Base-by-base conservation (phyloP, 2,113 vertebrate species). In the Laticauda laticaudata region DNA sequence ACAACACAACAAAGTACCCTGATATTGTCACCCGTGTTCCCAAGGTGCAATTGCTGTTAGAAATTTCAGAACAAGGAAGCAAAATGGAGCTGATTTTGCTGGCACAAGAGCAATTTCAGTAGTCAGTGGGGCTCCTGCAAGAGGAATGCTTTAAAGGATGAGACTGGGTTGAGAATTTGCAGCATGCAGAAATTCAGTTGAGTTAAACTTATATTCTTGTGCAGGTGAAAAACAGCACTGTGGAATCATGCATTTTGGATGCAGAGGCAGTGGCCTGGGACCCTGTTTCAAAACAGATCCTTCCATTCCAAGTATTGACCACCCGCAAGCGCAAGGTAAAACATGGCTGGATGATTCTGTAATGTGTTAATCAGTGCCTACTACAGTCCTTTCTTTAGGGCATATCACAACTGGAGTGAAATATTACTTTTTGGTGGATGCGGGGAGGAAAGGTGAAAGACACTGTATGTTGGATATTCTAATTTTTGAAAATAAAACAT, bases 301-400 rank as follows among this genome's bases (percentile, higher is more conserved):
- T 98, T 93, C 98, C 98, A 0, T 99, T 99, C 96, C 98, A 99
- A 96, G 98, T 99, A 56, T 98, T 99, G 75, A 99, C 98, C 94
- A 99, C 98, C 0, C 97, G 98, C 4, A 99, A 99, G 94, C 97
- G 99, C 91, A 99, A 99, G 98, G 99, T 99, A 96, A 51, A 69
- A 29, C 4, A 3, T 26, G 23, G 7, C 4, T 69, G n/a, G 53
- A 81, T 75, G 55, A 20, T 23, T 89, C 26, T 89, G 59, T 12
- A 39, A 59, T 29, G 7, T 86, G 23, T 57, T 86, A 43, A 43
- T 54, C 3, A n/a, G 23, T 39, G 8, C 45, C 86, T 91, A 39
- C 39, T 86, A 10, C 8, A 45, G 29, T n/a, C 12, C 18, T 81
- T 88, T 57, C 5, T 34, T 85, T 81, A 14, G 88, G 39, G 9